Evolutionary conservation across 2,113 vertebrate genomes (phyloP).

Genomic region (Murina feae): DNA sequence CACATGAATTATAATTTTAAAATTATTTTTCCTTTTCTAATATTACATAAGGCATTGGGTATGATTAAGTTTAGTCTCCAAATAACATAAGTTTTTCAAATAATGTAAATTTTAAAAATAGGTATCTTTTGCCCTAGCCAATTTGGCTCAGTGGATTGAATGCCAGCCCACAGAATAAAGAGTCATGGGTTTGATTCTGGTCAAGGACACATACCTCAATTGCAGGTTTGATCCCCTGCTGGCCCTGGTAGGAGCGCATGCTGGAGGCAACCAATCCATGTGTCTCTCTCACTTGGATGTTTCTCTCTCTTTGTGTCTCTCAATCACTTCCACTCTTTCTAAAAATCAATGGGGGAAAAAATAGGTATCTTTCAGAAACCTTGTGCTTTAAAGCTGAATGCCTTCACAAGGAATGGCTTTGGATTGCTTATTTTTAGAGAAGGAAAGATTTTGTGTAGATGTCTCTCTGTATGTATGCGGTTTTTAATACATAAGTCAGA

Average conservation of each 20-base stretch:
- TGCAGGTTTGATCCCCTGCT: too few species aligned
- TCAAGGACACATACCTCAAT: too few species aligned
- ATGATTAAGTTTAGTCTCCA: neutral
- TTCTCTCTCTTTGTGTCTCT: too few species aligned
- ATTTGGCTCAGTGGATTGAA: too few species aligned
- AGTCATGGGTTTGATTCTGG: too few species aligned
- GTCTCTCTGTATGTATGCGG: neutral
- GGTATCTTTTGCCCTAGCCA: too few species aligned
- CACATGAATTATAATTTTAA: neutral
- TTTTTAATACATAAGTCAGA: neutral
- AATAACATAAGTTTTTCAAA: neutral
- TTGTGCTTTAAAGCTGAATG: neutral
- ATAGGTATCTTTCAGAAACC: neutral
- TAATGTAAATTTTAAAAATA: neutral
- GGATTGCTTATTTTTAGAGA: neutral
- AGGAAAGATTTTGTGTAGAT: neutral
- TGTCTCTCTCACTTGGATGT: too few species aligned
- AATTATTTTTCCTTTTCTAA: neutral
- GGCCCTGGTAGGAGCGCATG: too few species aligned
- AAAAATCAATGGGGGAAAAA: too few species aligned
- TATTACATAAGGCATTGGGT: neutral
- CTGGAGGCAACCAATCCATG: too few species aligned
- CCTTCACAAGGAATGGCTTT: neutral
- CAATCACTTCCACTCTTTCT: too few species aligned
- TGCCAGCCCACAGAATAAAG: too few species aligned